Evolutionary conservation across 2,888 invertebrate genomes (phyloP).

Genomic region (Sepioteuthis lessoniana): DNA sequence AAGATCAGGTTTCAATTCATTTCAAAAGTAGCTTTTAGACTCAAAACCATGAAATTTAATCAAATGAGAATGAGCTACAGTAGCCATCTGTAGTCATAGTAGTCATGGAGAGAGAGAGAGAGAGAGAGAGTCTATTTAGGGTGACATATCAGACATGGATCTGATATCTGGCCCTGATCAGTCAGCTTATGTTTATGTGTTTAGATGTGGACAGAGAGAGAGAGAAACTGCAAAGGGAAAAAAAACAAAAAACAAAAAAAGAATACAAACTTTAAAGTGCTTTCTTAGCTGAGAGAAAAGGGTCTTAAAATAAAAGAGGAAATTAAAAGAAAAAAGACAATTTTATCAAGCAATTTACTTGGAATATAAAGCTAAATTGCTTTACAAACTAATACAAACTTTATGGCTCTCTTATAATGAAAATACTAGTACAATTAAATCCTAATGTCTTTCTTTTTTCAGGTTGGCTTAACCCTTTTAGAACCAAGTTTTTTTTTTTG

Average conservation of each 20-base stretch:
- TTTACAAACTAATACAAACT: background rate
- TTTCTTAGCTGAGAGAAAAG: background rate
- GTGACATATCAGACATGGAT: too few species aligned
- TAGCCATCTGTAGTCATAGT: background rate
- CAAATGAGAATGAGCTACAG: background rate
- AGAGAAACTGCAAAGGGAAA: too few species aligned
- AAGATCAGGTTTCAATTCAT: background rate
- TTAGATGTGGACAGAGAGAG: background rate
- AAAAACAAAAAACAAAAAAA: background rate
- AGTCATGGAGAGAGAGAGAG: background rate
- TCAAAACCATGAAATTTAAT: background rate
- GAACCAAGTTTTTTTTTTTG: too few species aligned
- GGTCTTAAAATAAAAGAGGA: background rate
- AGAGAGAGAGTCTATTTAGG: too few species aligned
- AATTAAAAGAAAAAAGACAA: background rate
- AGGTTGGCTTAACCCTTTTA: too few species aligned
- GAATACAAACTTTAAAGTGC: background rate
- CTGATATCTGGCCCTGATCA: background rate
- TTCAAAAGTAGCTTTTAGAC: background rate
- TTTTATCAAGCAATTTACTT: slow-evolving; percentile 16
- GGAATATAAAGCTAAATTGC: background rate
- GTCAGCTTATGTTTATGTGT: background rate
- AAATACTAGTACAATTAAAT: too few species aligned
- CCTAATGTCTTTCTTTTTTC: too few species aligned
- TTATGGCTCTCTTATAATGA: background rate